Percentiles rank a stretch among this genome's conserved stretches.
Evolutionary conservation across 23 tunicate genomes (phyloP).

Genomic region (Corella eumyota): DNA sequence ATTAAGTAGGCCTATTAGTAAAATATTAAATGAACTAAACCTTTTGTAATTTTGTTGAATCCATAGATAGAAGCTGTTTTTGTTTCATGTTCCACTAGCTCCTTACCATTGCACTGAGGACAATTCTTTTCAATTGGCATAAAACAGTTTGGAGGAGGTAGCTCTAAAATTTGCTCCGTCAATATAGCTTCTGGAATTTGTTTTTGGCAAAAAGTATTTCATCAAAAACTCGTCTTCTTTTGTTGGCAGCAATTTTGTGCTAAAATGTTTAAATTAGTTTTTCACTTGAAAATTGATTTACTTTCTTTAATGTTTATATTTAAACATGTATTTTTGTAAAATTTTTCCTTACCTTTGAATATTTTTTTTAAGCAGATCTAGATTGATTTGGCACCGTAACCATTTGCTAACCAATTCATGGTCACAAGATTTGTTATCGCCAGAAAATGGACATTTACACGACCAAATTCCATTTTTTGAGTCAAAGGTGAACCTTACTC

Average conservation of each 20-base stretch:
- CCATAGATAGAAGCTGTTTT: slow-evolving; percentile 3
- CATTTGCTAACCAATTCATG: slow-evolving; percentile 3
- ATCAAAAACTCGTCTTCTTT: not conserved
- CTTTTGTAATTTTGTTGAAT: not conserved
- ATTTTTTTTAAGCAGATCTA: no score
- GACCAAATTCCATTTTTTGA: slow-evolving; percentile 2
- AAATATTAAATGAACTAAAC: not conserved
- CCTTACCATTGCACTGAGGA: slow-evolving; percentile 1
- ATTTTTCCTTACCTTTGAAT: not conserved
- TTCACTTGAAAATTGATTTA: no score
- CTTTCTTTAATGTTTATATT: no score
- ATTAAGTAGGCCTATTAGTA: no score
- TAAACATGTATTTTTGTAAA: no score
- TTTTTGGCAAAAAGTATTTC: slow-evolving; percentile 2
- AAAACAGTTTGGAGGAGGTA: not conserved
- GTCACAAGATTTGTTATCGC: not conserved
- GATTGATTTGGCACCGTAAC: slow-evolving; percentile 1
- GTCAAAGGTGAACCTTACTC: no score
- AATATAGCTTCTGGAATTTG: slow-evolving; percentile 1
- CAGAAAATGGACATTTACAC: slow-evolving; percentile 11
- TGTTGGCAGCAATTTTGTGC: no score
- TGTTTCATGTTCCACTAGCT: not conserved
- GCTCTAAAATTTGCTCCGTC: not conserved
- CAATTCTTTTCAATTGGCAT: not conserved
- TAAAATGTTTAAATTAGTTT: no score